Percentiles rank a stretch among this genome's conserved stretches.
Conservation (phyloP, 2,888 invertebrate species). For the Lampropteryx suffumata region DNA sequence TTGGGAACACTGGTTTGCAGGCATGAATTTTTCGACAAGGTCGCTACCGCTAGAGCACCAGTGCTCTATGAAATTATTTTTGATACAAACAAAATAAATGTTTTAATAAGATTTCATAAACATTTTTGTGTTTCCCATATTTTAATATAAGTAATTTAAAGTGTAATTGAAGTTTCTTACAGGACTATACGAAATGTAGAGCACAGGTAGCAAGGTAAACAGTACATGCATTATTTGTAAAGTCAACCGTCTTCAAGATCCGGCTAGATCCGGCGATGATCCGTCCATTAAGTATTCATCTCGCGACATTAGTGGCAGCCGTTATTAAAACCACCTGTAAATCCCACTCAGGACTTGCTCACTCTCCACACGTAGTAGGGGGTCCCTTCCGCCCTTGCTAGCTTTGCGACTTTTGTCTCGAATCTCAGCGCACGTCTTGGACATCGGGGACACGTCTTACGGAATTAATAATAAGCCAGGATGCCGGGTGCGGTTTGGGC, state of each 20-base stretch:
- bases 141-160: too few relatives aligned
- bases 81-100: too few relatives aligned
- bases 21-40: too few relatives aligned
- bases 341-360: slow-evolving; percentile 67
- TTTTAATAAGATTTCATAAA: too few relatives aligned
- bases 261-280: slow-evolving; percentile 51
- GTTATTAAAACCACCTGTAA: slow-evolving; percentile 83
- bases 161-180: background rate
- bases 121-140: too few relatives aligned
- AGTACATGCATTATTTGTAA: slow-evolving; percentile 53
- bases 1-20: too few relatives aligned
- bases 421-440: slow-evolving; percentile 83
- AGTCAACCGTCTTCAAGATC: slow-evolving; percentile 55
- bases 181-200: background rate
- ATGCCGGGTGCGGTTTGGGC: slow-evolving; percentile 78
- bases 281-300: slow-evolving; percentile 81
- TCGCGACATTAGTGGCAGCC: slow-evolving; percentile 77
- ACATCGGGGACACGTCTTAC: slow-evolving; percentile 84
- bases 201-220: slow-evolving; percentile 26
- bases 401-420: slow-evolving; percentile 77
- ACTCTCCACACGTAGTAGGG: slow-evolving; percentile 68
- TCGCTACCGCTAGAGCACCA: too few relatives aligned
- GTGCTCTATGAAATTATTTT: too few relatives aligned
- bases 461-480: slow-evolving; percentile 84
- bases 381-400: slow-evolving; percentile 69